Evolutionary conservation across 35 echinoderm and acorn worm genomes (phyloP).

Genomic region (Ophioderma brevispina): DNA sequence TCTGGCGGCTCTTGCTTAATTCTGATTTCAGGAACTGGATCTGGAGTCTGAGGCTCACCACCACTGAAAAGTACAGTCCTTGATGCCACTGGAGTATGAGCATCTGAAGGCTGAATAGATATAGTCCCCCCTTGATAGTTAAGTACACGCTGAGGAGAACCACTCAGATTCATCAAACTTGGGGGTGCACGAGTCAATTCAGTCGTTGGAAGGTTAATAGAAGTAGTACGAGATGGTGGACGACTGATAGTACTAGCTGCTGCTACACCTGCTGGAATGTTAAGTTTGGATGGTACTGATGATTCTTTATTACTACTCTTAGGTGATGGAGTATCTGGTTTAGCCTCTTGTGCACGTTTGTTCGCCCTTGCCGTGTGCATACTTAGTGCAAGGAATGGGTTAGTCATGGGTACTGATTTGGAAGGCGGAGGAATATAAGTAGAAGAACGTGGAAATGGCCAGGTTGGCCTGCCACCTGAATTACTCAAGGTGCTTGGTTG

Average conservation of each 20-base stretch:
- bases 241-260: slow-evolving; percentile 1
- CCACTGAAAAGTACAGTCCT: slow-evolving; percentile 48
- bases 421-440: background rate
- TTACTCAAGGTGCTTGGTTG: slow-evolving; percentile 7
- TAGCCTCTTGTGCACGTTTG: background rate
- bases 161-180: slow-evolving; percentile 8
- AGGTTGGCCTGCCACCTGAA: background rate
- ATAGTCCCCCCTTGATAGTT: slow-evolving; percentile 91
- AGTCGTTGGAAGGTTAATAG: background rate
- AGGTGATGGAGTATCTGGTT: background rate
- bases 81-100: slow-evolving; percentile 40
- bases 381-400: background rate
- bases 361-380: background rate
- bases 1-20: background rate
- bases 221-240: background rate
- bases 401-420: background rate
- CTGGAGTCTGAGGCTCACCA: background rate
- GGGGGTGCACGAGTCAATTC: slow-evolving; percentile 31
- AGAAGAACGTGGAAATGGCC: background rate
- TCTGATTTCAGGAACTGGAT: background rate
- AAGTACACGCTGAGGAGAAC: slow-evolving; percentile 29
- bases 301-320: background rate
- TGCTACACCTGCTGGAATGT: background rate
- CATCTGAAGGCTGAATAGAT: slow-evolving; percentile 61
- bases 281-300: slow-evolving; percentile 1